Conservation (phyloP, 2,113 vertebrate species). For the Sorex fumeus region DNA sequence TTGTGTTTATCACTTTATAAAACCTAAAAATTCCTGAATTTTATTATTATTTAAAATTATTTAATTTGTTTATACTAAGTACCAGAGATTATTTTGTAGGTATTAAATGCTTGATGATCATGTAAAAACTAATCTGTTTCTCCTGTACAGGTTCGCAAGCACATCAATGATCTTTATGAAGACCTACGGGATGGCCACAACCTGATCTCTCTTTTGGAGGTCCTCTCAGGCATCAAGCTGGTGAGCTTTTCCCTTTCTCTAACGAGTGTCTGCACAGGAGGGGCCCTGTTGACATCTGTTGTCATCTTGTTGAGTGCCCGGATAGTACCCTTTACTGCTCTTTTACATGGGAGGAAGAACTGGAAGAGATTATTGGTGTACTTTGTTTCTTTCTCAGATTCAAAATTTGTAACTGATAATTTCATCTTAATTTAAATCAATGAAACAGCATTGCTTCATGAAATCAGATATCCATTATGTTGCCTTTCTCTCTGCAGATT, state of each 20-base stretch:
- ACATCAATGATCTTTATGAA: conserved; percentile 96
- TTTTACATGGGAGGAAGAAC: background rate
- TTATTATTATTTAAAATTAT: conserved; percentile 47
- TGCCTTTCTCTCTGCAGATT: background rate
- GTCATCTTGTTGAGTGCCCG: background rate
- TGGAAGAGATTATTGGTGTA: background rate
- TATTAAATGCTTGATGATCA: conserved; percentile 58
- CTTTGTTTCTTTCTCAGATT: conserved; percentile 43
- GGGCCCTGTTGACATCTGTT: background rate
- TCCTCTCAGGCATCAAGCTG: conserved; percentile 97
- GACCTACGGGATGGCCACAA: conserved; percentile 98
- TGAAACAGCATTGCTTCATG: conserved; percentile 56
- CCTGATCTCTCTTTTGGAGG: conserved; percentile 97
- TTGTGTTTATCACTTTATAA: conserved; percentile 17
- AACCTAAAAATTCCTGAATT: conserved; percentile 43
- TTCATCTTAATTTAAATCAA: conserved; percentile 8
- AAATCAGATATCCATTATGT: conserved; percentile 7
- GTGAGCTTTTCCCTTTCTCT: conserved; percentile 87
- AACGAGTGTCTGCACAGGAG: background rate
- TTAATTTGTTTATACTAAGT: conserved; percentile 56
- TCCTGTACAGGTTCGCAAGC: conserved; percentile 94
- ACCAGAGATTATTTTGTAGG: conserved; percentile 11
- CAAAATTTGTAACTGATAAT: conserved; percentile 24
- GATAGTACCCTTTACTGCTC: background rate
- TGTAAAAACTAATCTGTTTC: conserved; percentile 10